Evolutionary conservation across 2,888 invertebrate genomes (phyloP).

Genomic region (Eristalis tenax): DNA sequence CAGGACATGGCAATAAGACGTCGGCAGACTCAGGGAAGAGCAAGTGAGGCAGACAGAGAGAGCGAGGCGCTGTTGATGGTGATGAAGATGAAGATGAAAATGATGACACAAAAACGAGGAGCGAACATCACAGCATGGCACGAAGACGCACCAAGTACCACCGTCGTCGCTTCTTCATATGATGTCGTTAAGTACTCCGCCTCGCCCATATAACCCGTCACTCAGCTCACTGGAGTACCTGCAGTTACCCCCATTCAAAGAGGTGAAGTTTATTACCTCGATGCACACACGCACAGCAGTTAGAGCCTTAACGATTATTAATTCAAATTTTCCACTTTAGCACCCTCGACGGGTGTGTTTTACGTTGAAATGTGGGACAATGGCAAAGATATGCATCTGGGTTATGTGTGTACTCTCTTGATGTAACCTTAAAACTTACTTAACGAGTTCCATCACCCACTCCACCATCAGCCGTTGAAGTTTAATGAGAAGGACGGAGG

Average conservation of each 20-base stretch:
- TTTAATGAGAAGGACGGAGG: background rate
- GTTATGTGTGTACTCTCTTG: slow-evolving; percentile 29
- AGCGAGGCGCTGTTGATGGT: slow-evolving; percentile 8
- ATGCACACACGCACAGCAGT: slow-evolving; percentile 48
- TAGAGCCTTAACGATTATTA: slow-evolving; percentile 68
- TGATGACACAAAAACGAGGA: slow-evolving; percentile 13
- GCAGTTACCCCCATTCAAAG: slow-evolving; percentile 15
- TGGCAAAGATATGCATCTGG: slow-evolving; percentile 53
- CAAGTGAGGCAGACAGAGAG: background rate
- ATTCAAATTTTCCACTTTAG: slow-evolving; percentile 67
- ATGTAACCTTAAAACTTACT: slow-evolving; percentile 29
- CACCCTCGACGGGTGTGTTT: slow-evolving; percentile 9
- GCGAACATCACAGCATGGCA: slow-evolving; percentile 16
- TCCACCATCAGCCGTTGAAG: background rate
- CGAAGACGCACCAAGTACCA: slow-evolving; percentile 18
- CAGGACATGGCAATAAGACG: slow-evolving; percentile 31
- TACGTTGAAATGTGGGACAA: slow-evolving; percentile 45
- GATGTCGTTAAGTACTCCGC: slow-evolving; percentile 39
- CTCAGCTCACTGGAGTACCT: background rate
- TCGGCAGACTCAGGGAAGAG: background rate
- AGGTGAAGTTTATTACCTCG: slow-evolving; percentile 62
- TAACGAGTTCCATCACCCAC: slow-evolving; percentile 44
- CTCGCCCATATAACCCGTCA: slow-evolving; percentile 41
- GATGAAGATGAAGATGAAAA: slow-evolving; percentile 25
- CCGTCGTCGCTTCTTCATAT: slow-evolving; percentile 9